A percentile compares a stretch with the other conserved stretches of the same genome.
phyloP scores from a whole-genome alignment of 2,113 vertebrate species.

The Notiomystis cincta region DNA sequence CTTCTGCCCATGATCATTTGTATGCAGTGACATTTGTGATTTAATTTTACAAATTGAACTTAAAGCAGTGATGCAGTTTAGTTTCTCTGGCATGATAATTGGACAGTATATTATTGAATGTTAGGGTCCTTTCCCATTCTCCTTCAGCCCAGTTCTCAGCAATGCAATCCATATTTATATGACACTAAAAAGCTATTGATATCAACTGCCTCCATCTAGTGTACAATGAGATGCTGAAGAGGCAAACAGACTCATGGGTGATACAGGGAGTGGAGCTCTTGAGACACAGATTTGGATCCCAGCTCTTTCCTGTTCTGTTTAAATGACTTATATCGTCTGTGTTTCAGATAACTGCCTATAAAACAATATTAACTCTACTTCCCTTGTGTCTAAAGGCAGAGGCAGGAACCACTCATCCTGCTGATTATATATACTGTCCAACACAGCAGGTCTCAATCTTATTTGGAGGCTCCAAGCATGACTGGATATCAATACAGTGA shows the following conservation, averaged over 20 bases:
- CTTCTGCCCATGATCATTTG: not conserved
- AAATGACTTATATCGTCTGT: not conserved
- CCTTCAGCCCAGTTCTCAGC: not conserved
- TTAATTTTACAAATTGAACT: conserved; percentile 42
- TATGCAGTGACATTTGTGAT: conserved; percentile 32
- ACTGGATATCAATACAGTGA: not conserved
- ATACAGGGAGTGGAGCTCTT: not conserved
- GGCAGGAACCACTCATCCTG: not conserved
- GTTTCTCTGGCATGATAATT: conserved; percentile 7
- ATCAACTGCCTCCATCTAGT: conserved; percentile 6
- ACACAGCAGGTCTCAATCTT: not conserved
- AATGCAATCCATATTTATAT: conserved; percentile 29
- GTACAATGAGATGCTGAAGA: not conserved
- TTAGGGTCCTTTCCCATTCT: not conserved
- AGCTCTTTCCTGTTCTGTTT: not conserved
- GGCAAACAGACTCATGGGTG: not conserved
- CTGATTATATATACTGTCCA: not conserved
- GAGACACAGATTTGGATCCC: not conserved
- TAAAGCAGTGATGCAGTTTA: not conserved
- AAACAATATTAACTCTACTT: not conserved
- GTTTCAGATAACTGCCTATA: not conserved
- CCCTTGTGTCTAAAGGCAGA: not conserved
- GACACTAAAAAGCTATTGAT: conserved; percentile 5
- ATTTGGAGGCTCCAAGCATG: not conserved
- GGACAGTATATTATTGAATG: not conserved